Evolutionary conservation across 2,797 vertebrate species (phyloP), one percentile per base, ranked within the genome.

Genomic region (Discoglossus pictus): DNA sequence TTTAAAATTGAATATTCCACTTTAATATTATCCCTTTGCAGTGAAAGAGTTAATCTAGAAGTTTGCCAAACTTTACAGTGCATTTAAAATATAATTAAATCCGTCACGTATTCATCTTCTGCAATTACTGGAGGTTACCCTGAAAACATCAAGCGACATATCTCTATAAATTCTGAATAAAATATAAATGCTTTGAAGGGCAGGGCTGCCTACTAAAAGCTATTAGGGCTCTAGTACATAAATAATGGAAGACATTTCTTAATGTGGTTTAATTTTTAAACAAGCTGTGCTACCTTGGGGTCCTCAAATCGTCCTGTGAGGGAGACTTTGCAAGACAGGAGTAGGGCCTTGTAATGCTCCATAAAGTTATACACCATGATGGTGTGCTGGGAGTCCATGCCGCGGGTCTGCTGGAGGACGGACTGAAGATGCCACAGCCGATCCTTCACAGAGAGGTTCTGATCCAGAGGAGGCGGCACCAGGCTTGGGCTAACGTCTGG

Each of bases 381-480:
- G 4, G 85, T 87, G 11, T 18, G 63, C 3, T 75, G 74, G 48
- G 73, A n/a, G 31, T 59, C 66, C 1, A 21, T 52, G 43, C 74
- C 47, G 4, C 76, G 73, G 3, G 82, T 60, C 58, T 78, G 78
- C 73, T 86, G 83, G 73, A 98, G 82, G 73, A 86, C 85, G 35
- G 74, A 74, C 39, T 84, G 92, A 78, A 96, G 81, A 25, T 89
- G 79, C 55, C 68, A 43, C 50, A 98, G 72, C 76, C 94, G 91
- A 47, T 98, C 90, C 20, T 75, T 82, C 40, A 94, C 88, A 27
- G 89, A 56, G 1, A 99, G 78, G 63, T 79, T 83, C 67, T 86
- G 81, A 82, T 97, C 96, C 81, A 98, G 80, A 12, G 92, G 87
- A 18, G 96, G 96, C 1, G 96, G 94, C 52, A 87, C 93, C 84